Evolutionary conservation across 2,797 vertebrate species (phyloP).

Genomic region (Rallus crepitans): DNA sequence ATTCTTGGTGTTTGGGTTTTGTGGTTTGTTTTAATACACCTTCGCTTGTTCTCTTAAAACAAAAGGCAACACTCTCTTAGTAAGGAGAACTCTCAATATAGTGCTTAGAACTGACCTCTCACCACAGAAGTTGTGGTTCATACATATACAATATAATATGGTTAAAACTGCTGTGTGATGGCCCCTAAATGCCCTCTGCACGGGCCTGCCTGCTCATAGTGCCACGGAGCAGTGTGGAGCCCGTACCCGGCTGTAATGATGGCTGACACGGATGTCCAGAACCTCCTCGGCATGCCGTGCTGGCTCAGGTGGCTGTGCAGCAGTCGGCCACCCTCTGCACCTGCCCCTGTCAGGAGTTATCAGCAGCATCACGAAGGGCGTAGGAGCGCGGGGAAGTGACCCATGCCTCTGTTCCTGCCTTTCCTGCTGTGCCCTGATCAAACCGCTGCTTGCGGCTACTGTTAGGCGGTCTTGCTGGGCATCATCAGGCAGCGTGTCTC

Average conservation of each 20-base stretch:
- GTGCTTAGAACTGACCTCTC: background rate
- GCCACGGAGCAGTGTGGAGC: background rate
- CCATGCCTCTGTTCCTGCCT: fast-evolving
- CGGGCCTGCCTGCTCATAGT: background rate
- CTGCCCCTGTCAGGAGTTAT: background rate
- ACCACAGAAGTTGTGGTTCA: background rate
- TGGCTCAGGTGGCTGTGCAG: background rate
- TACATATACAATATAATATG: background rate
- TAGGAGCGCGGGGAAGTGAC: background rate
- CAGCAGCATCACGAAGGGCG: background rate
- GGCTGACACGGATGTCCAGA: background rate
- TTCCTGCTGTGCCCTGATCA: background rate
- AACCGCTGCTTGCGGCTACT: background rate
- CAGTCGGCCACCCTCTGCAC: fast-evolving
- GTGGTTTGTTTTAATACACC: background rate
- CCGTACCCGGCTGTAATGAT: background rate
- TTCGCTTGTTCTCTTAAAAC: background rate
- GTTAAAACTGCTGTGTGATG: background rate
- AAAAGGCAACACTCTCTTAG: background rate
- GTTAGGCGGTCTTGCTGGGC: background rate
- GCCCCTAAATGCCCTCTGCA: background rate
- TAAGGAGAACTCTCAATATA: background rate
- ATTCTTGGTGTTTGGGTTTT: too few species aligned
- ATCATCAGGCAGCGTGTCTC: fast-evolving
- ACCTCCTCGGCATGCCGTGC: fast-evolving